These are phyloP conservation scores for Antedon mediterranea DNA, from an alignment of 53 echinoderm and acorn worm species.

Conservation along the genomic window DNA sequence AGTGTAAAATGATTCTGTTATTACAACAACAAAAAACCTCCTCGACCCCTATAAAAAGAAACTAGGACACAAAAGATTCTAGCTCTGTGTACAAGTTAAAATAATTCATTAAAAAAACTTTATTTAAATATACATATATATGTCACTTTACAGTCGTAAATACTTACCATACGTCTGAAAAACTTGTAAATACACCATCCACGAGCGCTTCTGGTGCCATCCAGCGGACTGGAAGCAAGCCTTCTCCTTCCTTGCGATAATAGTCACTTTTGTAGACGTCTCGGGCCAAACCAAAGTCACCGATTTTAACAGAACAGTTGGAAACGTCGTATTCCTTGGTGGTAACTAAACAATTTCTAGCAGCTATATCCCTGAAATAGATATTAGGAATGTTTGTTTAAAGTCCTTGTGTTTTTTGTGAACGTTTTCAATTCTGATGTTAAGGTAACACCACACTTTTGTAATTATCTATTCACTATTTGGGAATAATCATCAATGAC, in stretches of 20 bases:
- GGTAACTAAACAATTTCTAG: constrained; percentile 87
- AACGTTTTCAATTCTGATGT: too few species aligned
- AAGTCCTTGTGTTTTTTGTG: not conserved
- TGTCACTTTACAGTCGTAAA: too few species aligned
- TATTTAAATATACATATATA: not conserved
- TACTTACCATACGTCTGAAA: constrained; percentile 90
- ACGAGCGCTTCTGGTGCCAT: constrained; percentile 88
- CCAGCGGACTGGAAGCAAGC: constrained; percentile 86
- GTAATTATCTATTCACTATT: too few species aligned
- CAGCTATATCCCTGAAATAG: constrained; percentile 96
- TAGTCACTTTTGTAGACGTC: constrained; percentile 98
- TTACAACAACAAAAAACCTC: too few species aligned
- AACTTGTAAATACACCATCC: constrained; percentile 77
- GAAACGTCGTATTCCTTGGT: constrained; percentile 47
- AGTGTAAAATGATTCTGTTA: too few species aligned
- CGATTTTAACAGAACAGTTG: constrained; percentile 73
- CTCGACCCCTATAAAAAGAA: too few species aligned
- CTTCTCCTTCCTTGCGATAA: constrained; percentile 95
- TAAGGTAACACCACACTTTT: too few species aligned
- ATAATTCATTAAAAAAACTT: too few species aligned
- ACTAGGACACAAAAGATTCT: too few species aligned
- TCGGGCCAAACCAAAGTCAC: constrained; percentile 90
- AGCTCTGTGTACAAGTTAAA: too few species aligned
- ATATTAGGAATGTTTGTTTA: not conserved
- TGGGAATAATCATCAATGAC: too few species aligned